phyloP scores from a whole-genome alignment of 2,888 invertebrate species.

The Mamestra brassicae region DNA sequence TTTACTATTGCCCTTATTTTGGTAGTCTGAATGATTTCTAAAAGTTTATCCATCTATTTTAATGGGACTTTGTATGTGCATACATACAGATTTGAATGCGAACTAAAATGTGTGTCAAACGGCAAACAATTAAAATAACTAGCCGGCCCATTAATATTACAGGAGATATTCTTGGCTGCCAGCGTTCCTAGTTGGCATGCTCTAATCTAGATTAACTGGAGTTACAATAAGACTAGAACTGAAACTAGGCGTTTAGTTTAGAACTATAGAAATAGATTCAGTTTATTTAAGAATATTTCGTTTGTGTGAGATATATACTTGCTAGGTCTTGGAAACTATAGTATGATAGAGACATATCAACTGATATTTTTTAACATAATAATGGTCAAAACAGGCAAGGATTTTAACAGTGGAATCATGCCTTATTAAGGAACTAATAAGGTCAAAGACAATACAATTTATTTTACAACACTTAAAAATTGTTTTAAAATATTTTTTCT shows the following conservation, averaged over 20 bases:
- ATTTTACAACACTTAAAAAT: too few species aligned
- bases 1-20: too few species aligned
- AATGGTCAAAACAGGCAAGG: too few species aligned
- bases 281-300: background rate
- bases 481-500: too few species aligned
- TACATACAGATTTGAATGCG: background rate
- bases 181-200: slow-evolving; percentile 13
- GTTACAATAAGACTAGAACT: slow-evolving; percentile 13
- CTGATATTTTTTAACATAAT: too few species aligned
- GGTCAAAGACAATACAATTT: too few species aligned
- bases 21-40: too few species aligned
- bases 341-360: too few species aligned
- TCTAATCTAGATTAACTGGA: slow-evolving; percentile 39
- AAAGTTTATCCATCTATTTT: too few species aligned
- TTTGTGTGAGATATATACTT: background rate
- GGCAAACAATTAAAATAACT: slow-evolving; percentile 25
- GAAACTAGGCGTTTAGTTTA: slow-evolving; percentile 4
- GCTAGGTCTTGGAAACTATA: background rate
- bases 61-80: too few species aligned
- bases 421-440: too few species aligned
- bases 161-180: slow-evolving; percentile 28
- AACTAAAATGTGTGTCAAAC: slow-evolving; percentile 22
- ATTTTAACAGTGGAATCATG: too few species aligned
- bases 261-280: slow-evolving; percentile 5
- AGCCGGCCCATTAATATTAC: slow-evolving; percentile 8